These are phyloP conservation scores for Rafetus swinhoei DNA, from an alignment of 2,113 vertebrate genomes.

Conservation along the genomic window DNA sequence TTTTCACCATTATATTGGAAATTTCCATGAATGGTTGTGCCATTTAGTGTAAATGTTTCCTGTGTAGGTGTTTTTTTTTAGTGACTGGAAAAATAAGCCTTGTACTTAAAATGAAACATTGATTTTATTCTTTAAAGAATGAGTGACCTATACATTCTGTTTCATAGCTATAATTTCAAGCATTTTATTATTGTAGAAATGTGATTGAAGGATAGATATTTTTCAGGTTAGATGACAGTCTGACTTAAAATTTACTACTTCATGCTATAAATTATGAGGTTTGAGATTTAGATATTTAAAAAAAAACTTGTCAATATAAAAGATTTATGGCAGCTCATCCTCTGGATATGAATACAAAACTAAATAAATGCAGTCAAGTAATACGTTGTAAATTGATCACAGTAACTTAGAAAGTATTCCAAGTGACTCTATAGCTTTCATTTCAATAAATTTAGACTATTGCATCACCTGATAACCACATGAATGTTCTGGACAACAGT, in stretches of 20 bases:
- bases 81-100: background rate
- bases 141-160: background rate
- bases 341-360: background rate
- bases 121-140: background rate
- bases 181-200: background rate
- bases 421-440: background rate
- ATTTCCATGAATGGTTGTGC: background rate
- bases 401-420: background rate
- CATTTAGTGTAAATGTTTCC: background rate
- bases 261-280: background rate
- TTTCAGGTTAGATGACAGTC: background rate
- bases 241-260: background rate
- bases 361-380: background rate
- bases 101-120: background rate
- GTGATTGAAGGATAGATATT: background rate
- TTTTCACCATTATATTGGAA: background rate
- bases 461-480: background rate
- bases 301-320: background rate
- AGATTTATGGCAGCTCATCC: background rate
- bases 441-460: background rate
- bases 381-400: background rate
- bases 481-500: background rate
- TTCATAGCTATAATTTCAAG: background rate
- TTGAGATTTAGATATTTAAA: slow-evolving; percentile 1
- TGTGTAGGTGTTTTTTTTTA: background rate